Base-by-base conservation (phyloP, 2,888 invertebrate genomes). In the Dryobotodes eremita region DNA sequence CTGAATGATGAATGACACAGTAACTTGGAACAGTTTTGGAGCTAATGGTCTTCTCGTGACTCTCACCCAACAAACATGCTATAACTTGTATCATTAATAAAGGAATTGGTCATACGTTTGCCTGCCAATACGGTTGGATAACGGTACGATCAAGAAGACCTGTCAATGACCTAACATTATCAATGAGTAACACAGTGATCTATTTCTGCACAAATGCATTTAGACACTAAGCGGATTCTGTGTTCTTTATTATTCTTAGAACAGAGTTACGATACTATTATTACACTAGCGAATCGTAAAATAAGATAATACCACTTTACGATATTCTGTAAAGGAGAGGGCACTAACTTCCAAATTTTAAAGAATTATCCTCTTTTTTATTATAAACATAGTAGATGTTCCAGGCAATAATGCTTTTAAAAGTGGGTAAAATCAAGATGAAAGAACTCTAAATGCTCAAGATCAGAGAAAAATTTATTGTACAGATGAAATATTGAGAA, bases 81-180 rank as follows among this genome's bases (percentile, higher is more conserved):
- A n/a, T n/a, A n/a, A n/a, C n/a, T n/a, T n/a, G 20, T 65, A 53
- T 69, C 31, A 72, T 48, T 46, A 64, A 68, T 71, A 50, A 69
- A 72, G 53, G 62, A 72, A 79, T 69, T 71, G 55, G 20, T 36
- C 53, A 42, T 70, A 26, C 20, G 62, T 20, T 78, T 53, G 46
- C 36, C 50, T 59, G 71, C 84, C 53, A 71, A 84, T 20, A 64
- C 23, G n/a, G 36, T 64, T 82, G 79, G 36, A 59, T 72, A 84
- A 69, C 79, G 71, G 79, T 26, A 79, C 57, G 62, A 71, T 26
- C 36, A 65, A 59, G 62, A 79, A 82, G 31, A 62, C 61, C 68
- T 76, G 85, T 80, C 73, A 71, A 69, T 77, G 71, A 71, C 84
- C 84, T 84, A 69, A 71, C 68, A 84, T 70, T 83, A 84, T 59